Percentiles rank a stretch among this genome's conserved stretches.
Evolutionary conservation across 2,113 vertebrate species (phyloP).

Genomic region (Chunga burmeisteri): DNA sequence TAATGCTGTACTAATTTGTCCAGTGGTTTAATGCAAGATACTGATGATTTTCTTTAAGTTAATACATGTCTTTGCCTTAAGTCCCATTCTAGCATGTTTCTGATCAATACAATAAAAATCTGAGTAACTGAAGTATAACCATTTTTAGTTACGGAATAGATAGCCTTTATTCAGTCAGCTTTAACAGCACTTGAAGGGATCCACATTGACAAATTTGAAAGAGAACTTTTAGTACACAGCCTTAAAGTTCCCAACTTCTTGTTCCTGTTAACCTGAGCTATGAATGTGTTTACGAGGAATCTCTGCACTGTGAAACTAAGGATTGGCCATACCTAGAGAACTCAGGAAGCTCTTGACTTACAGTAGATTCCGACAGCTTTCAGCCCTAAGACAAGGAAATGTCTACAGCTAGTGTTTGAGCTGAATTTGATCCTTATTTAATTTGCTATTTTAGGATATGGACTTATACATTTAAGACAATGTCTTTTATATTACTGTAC

Average conservation of each 20-base stretch:
- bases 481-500: slow-evolving; percentile 7
- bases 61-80: slow-evolving; percentile 11
- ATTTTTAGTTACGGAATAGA: not conserved
- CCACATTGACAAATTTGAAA: not conserved
- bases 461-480: not conserved
- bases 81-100: not conserved
- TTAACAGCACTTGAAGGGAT: slow-evolving; percentile 3
- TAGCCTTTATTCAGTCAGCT: not conserved
- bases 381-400: not conserved
- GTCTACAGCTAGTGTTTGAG: not conserved
- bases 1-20: not conserved
- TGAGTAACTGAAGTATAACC: not conserved
- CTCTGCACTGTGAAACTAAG: slow-evolving; percentile 59
- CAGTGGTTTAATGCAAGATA: not conserved
- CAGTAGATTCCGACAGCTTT: not conserved
- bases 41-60: not conserved
- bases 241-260: not conserved
- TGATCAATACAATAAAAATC: not conserved
- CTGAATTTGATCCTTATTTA: slow-evolving; percentile 5
- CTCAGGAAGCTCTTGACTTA: slow-evolving; percentile 51
- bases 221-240: not conserved
- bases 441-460: not conserved
- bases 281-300: slow-evolving; percentile 43
- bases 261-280: slow-evolving; percentile 21
- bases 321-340: slow-evolving; percentile 43